Evolutionary conservation across 2,797 vertebrate genomes (phyloP).

Genomic region (Scyliorhinus canicula): DNA sequence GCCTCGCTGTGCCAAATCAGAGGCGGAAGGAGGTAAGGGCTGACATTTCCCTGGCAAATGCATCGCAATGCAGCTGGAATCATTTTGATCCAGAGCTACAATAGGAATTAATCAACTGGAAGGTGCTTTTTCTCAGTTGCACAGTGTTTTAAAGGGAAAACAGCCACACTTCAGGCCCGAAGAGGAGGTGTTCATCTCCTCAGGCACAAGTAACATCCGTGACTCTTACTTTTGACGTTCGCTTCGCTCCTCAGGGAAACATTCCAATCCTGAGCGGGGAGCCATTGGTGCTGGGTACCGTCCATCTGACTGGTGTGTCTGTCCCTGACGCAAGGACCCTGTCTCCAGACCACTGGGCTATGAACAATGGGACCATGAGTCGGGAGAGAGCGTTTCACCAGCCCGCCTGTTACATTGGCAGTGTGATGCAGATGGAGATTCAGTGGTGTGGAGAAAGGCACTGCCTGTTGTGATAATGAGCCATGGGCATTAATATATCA

Average conservation of each 20-base stretch:
- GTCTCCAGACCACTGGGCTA: neutral
- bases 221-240: neutral
- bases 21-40: neutral
- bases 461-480: no score
- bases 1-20: neutral
- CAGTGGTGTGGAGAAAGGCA: no score
- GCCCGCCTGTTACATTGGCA: neutral
- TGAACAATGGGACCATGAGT: neutral
- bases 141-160: neutral
- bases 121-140: neutral
- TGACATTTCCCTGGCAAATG: slow-evolving; percentile 23
- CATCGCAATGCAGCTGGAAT: neutral
- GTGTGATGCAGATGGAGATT: neutral
- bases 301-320: neutral
- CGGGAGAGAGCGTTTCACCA: neutral
- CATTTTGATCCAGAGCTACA: neutral
- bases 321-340: neutral
- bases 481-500: no score
- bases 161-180: neutral
- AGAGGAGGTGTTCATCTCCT: neutral
- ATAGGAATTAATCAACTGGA: slow-evolving; percentile 21
- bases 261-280: neutral
- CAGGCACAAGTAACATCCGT: neutral
- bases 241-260: neutral
- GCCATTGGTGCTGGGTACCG: neutral